These are phyloP conservation scores for Sarcophaga subvicina DNA, from an alignment of 2,888 invertebrate genomes.

Conservation along the genomic window DNA sequence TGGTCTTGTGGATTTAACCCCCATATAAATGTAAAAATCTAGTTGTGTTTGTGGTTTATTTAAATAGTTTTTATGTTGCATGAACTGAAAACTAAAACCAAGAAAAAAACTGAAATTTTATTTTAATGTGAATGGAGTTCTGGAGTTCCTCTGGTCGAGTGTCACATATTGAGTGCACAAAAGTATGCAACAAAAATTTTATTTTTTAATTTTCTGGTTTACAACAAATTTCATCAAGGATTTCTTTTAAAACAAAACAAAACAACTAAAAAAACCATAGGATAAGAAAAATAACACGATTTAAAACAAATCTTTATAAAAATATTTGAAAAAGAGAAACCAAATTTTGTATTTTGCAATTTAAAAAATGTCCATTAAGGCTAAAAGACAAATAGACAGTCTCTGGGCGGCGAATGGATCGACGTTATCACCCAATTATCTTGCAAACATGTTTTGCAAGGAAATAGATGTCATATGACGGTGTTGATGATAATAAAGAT, in stretches of 20 bases:
- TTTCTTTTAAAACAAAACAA: background rate
- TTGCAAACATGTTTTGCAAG: conserved; percentile 7
- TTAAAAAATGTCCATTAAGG: conserved; percentile 20
- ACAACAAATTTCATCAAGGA: background rate
- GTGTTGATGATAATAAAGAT: conserved; percentile 42
- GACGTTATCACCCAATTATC: conserved; percentile 52
- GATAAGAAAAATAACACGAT: too few species aligned
- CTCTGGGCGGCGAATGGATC: conserved; percentile 7
- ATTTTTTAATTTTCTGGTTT: background rate
- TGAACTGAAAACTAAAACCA: conserved; percentile 24
- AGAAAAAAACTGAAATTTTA: conserved; percentile 22
- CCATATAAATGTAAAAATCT: conserved; percentile 48
- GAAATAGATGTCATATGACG: conserved; percentile 9
- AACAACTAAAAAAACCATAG: background rate
- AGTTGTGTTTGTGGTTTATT: conserved; percentile 64
- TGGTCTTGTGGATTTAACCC: background rate
- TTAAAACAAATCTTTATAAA: background rate
- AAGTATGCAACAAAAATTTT: conserved; percentile 29
- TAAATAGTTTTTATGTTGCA: conserved; percentile 50
- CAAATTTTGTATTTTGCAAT: background rate
- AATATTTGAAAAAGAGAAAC: background rate
- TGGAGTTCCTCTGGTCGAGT: conserved; percentile 30
- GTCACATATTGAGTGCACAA: conserved; percentile 22
- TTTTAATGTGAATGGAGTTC: background rate
- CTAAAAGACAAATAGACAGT: conserved; percentile 6